Evolutionary conservation across 2,797 vertebrate species (phyloP).

Genomic region (Sylvilagus floridanus): DNA sequence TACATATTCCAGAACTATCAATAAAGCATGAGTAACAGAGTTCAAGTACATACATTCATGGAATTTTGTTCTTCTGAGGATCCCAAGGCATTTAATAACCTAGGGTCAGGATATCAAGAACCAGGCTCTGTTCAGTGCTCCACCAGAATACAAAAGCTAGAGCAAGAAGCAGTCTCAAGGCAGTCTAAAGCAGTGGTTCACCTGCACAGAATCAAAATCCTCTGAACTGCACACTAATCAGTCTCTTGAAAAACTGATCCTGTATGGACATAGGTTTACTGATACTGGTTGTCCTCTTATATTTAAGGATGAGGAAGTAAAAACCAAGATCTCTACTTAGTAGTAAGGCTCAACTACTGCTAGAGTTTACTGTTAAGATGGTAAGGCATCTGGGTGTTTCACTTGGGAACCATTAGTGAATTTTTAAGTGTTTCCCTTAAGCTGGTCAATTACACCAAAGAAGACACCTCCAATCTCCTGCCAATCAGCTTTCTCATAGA

Average conservation of each 20-base stretch:
- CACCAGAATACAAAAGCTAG: not conserved
- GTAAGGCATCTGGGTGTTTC: not conserved
- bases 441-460: not conserved
- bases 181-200: not conserved
- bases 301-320: not conserved
- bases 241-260: not conserved
- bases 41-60: not conserved
- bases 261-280: not conserved
- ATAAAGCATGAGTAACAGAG: not conserved
- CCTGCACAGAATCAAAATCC: not conserved
- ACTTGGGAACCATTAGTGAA: not conserved
- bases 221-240: not conserved
- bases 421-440: not conserved
- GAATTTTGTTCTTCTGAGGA: conserved; percentile 11
- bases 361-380: not conserved
- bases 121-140: not conserved
- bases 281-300: not conserved
- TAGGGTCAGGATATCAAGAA: not conserved
- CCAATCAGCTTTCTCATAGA: not conserved
- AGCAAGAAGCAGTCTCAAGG: not conserved
- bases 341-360: not conserved
- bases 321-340: not conserved
- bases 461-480: not conserved
- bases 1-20: conserved; percentile 10
- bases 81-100: not conserved